A percentile compares a stretch with the other conserved stretches of the same genome.
These are phyloP conservation scores for Eclectus roratus DNA, from an alignment of 2,113 vertebrate species.

Conservation along the genomic window DNA sequence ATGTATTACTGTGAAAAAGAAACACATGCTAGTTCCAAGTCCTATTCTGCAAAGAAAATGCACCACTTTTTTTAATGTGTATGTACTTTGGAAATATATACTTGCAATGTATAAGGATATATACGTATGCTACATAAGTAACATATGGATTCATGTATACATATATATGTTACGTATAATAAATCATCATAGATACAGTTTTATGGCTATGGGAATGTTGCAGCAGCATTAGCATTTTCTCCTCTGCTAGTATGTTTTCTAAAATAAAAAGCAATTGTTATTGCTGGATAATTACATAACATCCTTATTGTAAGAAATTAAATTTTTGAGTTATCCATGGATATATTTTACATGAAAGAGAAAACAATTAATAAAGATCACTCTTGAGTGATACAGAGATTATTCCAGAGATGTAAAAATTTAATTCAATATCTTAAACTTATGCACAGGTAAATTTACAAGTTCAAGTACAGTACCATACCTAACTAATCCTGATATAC, in stretches of 20 bases:
- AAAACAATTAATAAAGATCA: background rate
- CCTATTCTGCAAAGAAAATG: background rate
- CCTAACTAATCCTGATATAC: background rate
- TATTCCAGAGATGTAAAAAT: background rate
- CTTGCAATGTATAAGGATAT: background rate
- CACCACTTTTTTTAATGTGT: background rate
- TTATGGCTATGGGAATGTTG: background rate
- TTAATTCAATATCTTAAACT: background rate
- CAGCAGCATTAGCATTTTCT: background rate
- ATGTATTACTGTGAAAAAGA: rapidly evolving
- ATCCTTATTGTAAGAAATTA: background rate
- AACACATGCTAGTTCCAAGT: background rate
- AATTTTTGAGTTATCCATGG: background rate
- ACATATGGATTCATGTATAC: background rate
- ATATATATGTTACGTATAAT: background rate
- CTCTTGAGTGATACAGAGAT: background rate
- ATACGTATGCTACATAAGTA: background rate
- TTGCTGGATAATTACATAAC: background rate
- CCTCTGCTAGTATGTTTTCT: background rate
- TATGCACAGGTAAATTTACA: background rate
- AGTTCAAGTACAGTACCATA: background rate
- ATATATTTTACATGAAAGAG: background rate
- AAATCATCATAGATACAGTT: background rate
- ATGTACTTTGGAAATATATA: background rate
- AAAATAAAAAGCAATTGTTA: background rate